Conservation (phyloP, 2,113 vertebrate genomes). For the Cacatua alba region DNA sequence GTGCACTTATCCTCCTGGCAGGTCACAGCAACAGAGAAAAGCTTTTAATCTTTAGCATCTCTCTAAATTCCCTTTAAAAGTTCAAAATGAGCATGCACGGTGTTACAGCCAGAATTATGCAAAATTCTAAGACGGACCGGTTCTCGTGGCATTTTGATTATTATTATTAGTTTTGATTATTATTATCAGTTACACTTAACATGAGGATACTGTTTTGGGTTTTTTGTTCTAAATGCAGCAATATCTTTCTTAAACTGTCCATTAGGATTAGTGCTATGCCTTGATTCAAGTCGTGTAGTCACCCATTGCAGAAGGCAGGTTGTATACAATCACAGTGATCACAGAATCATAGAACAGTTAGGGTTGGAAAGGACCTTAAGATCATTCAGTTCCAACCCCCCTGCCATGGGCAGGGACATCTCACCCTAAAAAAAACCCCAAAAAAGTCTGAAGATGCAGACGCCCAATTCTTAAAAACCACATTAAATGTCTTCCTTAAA, state of each 20-base stretch:
- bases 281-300: not conserved
- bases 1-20: not conserved
- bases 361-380: not conserved
- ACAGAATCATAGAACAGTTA: not conserved
- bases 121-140: not conserved
- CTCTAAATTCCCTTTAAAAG: not conserved
- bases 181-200: not conserved
- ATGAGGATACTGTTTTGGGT: not conserved
- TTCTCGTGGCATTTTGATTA: not conserved
- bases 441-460: slow-evolving; percentile 69
- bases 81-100: not conserved
- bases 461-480: slow-evolving; percentile 74
- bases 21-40: not conserved
- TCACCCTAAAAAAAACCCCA: not conserved
- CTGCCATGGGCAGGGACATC: not conserved
- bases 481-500: slow-evolving; percentile 78
- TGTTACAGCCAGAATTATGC: not conserved
- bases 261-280: not conserved
- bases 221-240: not conserved
- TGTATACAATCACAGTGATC: not conserved
- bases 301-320: not conserved
- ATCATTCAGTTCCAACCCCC: not conserved
- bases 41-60: not conserved
- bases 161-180: not conserved
- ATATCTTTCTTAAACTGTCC: not conserved